phyloP scores from a whole-genome alignment of 2,113 vertebrate species.

The Petrocephalus zakoni region DNA sequence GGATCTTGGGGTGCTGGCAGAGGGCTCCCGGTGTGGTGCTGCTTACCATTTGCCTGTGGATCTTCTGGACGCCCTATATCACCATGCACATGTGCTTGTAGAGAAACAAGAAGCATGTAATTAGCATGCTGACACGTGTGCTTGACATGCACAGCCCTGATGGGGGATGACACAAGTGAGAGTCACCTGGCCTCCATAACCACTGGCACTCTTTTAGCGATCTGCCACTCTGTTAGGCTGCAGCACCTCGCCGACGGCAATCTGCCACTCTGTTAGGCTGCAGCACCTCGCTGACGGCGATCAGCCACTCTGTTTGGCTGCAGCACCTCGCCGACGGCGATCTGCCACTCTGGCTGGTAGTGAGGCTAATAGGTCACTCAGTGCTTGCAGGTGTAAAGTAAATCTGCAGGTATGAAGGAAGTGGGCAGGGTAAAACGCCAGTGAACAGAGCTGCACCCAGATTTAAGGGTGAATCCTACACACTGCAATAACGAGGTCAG shows the following conservation, averaged over 20 bases:
- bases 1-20: slow-evolving; percentile 65
- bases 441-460: neutral
- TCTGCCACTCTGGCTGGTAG: neutral
- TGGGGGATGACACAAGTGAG: neutral
- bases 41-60: slow-evolving; percentile 64
- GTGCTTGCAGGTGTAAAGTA: neutral
- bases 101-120: slow-evolving; percentile 14
- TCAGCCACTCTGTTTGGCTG: slow-evolving; percentile 60
- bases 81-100: slow-evolving; percentile 66
- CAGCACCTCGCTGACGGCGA: slow-evolving; percentile 59
- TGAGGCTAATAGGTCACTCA: neutral
- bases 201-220: slow-evolving; percentile 52
- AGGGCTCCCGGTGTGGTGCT: slow-evolving; percentile 66
- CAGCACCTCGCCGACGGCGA: slow-evolving; percentile 37
- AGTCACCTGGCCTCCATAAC: slow-evolving; percentile 66
- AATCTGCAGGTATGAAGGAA: neutral
- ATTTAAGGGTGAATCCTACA: neutral
- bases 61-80: slow-evolving; percentile 72
- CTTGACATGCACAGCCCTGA: neutral
- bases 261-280: slow-evolving; percentile 39
- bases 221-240: slow-evolving; percentile 40
- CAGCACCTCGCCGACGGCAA: slow-evolving; percentile 38
- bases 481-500: neutral
- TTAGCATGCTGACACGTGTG: neutral
- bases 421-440: neutral